Evolutionary conservation across 1,140 invertebrate genomes (phyloP).

Genomic region (Centruroides vittatus): DNA sequence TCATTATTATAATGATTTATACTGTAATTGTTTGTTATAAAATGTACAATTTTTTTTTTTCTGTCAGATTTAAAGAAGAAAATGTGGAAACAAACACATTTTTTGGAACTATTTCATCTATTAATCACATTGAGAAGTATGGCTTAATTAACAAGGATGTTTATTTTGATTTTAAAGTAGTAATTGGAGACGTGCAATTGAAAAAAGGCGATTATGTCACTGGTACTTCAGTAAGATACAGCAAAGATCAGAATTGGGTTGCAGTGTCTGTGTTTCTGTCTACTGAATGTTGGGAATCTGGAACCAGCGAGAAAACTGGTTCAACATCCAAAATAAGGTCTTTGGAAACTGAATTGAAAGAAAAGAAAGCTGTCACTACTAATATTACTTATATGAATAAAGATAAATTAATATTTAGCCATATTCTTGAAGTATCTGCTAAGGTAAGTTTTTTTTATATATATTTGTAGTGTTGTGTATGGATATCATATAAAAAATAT

Average conservation of each 20-base stretch:
- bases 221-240: neutral
- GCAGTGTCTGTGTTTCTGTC: slow-evolving; percentile 1
- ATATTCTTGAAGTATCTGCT: neutral
- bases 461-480: no score
- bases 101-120: neutral
- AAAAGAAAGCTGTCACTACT: neutral
- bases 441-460: no score
- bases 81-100: neutral
- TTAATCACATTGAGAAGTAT: slow-evolving; percentile 7
- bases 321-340: neutral
- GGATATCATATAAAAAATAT: no score
- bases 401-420: neutral
- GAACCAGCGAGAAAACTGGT: neutral
- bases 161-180: slow-evolving; percentile 5
- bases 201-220: neutral
- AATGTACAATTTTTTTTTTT: no score
- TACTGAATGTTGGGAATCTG: neutral
- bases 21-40: no score
- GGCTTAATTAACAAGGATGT: slow-evolving; percentile 1
- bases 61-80: no score
- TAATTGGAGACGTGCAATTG: neutral
- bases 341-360: neutral
- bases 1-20: no score
- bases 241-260: slow-evolving; percentile 1
- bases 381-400: neutral